Base-by-base conservation (phyloP, 2,113 vertebrate genomes). In the Poecile atricapillus region DNA sequence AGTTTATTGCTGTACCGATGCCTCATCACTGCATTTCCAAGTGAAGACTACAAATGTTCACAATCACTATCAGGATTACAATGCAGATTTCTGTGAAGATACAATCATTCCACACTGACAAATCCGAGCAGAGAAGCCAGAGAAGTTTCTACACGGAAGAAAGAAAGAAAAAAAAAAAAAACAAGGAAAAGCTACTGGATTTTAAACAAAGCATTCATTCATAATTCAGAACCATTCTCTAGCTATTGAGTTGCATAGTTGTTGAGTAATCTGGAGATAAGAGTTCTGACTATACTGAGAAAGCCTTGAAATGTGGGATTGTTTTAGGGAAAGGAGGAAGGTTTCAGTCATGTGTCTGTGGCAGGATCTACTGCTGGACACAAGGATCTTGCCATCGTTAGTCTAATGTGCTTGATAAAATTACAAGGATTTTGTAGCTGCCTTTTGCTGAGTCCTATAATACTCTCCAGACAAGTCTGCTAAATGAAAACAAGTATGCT, bases 161-260 rank as follows among this genome's bases (percentile, higher is more conserved):
- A 14, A 39, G n/a, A n/a, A n/a, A n/a, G n/a, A n/a, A n/a, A n/a
- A n/a, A 58, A 47, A 17, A 47, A 47, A 31, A 41, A 13, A 60
- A 55, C 30, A 18, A 11, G 6, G 25, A 22, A n/a, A 23, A 25
- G 13, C 49, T 52, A 43, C 31, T 62, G 30, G 37, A 85, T 83
- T 85, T 95, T 62, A 91, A 84, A 95, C 59, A 93, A 87, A 59
- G 37, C 12, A 35, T 67, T 90, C 27, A 83, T 92, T 96, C 68
- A 90, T 63, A n/a, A 94, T 55, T 90, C 82, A 93, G 63, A 90
- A 44, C 24, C 44, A 55, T 35, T 73, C 50, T 58, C 35, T 44
- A 85, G 55, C 50, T 90, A 80, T 52, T 83, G 71, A 89, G 56
- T 52, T 28, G 4, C 73, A 60, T 0, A 84, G 44, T 11, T 56